Percentiles rank a stretch among this genome's conserved stretches.
These are phyloP conservation scores for Melopsittacus undulatus DNA, from an alignment of 2,797 vertebrate species.

Conservation along the genomic window DNA sequence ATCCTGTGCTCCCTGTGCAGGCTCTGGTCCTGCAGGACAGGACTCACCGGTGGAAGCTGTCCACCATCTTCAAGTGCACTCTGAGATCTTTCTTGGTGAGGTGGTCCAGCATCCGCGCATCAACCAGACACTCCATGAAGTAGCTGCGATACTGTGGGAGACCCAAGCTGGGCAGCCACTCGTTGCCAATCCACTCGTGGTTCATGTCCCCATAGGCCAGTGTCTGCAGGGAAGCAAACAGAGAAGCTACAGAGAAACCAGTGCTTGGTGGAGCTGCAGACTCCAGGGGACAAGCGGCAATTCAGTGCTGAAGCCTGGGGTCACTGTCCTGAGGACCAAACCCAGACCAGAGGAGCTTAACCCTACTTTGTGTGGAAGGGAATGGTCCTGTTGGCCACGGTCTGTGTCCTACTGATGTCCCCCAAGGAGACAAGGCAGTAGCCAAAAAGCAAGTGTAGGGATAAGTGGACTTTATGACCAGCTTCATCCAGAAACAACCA, in stretches of 20 bases:
- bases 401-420: background rate
- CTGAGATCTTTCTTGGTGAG: conserved; percentile 89
- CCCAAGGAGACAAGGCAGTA: background rate
- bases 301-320: background rate
- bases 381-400: background rate
- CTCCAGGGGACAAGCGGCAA: background rate
- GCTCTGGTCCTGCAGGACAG: rapidly evolving
- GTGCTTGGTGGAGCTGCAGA: background rate
- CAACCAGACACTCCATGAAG: conserved; percentile 90
- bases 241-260: background rate
- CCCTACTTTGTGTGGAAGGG: background rate
- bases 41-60: conserved; percentile 87
- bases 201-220: conserved; percentile 90
- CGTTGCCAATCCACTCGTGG: conserved; percentile 88
- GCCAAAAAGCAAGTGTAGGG: background rate
- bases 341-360: background rate
- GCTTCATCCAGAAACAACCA: background rate
- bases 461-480: background rate
- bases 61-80: conserved; percentile 89
- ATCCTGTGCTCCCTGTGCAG: background rate
- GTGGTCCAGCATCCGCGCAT: conserved; percentile 88
- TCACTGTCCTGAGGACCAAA: background rate
- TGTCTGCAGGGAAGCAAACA: conserved; percentile 72
- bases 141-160: conserved; percentile 90
- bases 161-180: conserved; percentile 88